These are phyloP conservation scores for Megalurothrips usitatus DNA, from an alignment of 2,888 invertebrate species.

Conservation along the genomic window DNA sequence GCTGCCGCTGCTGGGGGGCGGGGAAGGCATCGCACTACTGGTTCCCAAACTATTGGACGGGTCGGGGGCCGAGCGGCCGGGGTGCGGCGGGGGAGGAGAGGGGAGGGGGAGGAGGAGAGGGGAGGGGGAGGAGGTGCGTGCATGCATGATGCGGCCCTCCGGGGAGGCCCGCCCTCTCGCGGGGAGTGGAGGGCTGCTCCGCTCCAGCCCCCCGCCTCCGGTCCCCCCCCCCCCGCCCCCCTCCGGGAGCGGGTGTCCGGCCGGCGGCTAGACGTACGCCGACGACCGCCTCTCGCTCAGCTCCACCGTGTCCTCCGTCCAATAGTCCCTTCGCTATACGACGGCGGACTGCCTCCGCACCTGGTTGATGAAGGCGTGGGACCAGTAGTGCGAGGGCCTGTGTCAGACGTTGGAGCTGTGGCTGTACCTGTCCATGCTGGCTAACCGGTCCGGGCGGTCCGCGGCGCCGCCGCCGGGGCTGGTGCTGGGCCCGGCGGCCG, in stretches of 20 bases:
- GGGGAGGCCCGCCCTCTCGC: neutral
- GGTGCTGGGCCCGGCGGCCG: neutral
- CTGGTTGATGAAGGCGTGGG: constrained; percentile 24
- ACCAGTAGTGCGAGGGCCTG: constrained; percentile 20
- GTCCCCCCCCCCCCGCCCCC: neutral
- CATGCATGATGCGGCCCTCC: neutral
- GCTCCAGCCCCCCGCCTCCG: no score
- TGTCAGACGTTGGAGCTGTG: constrained; percentile 22
- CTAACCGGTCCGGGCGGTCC: neutral
- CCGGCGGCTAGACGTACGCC: neutral
- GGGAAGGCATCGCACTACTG: constrained; percentile 1
- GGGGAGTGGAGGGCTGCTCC: neutral
- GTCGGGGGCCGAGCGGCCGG: neutral
- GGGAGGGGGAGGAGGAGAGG: neutral
- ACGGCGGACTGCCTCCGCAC: constrained; percentile 13
- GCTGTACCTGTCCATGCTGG: constrained; percentile 23
- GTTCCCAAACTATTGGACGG: constrained; percentile 24
- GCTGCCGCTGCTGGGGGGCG: no score
- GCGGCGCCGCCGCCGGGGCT: neutral
- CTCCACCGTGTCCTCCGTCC: constrained; percentile 13
- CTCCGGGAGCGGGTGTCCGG: neutral
- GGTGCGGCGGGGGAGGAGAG: neutral
- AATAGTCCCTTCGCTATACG: constrained; percentile 20
- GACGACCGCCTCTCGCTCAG: constrained; percentile 11
- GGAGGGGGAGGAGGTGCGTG: neutral